Percentiles rank a stretch among this genome's conserved stretches.
Conservation (phyloP, 2,888 invertebrate species). For the Corbicula japonica region DNA sequence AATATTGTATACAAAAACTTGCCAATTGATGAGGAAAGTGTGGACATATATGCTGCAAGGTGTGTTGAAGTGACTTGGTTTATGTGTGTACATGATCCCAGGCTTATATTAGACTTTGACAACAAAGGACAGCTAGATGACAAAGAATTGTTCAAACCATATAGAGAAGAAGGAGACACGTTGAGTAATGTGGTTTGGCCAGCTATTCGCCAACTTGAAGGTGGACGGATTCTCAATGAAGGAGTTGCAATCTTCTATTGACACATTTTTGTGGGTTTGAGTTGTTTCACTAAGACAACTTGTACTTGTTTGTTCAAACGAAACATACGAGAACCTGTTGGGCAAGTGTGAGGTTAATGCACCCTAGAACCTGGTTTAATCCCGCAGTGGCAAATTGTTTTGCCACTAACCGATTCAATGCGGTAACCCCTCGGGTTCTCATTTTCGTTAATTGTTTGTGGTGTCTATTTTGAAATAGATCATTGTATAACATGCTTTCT, state of each 20-base stretch:
- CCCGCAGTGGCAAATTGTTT: too few relatives aligned
- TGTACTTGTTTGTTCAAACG: too few relatives aligned
- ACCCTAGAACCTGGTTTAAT: too few relatives aligned
- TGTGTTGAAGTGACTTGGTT: slow-evolving; percentile 55
- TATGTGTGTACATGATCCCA: slow-evolving; percentile 57
- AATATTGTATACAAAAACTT: slow-evolving; percentile 14
- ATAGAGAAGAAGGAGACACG: slow-evolving; percentile 38
- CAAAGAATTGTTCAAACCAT: slow-evolving; percentile 32
- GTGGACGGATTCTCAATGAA: slow-evolving; percentile 47
- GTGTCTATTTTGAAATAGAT: too few relatives aligned
- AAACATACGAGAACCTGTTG: too few relatives aligned
- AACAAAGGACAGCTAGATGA: slow-evolving; percentile 23
- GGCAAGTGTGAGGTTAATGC: too few relatives aligned
- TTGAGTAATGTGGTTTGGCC: slow-evolving; percentile 51
- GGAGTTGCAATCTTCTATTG: slow-evolving; percentile 37
- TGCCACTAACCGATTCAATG: too few relatives aligned
- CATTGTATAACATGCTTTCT: too few relatives aligned
- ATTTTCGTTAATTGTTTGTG: too few relatives aligned
- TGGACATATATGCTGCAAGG: slow-evolving; percentile 6
- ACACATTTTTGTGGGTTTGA: too few relatives aligned
- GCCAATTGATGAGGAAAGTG: slow-evolving; percentile 8
- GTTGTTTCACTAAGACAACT: too few relatives aligned
- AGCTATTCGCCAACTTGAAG: slow-evolving; percentile 33
- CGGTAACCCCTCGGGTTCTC: too few relatives aligned
- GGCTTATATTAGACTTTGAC: slow-evolving; percentile 34